Evolutionary conservation across 1,140 invertebrate species (phyloP), one percentile per base, ranked within the genome.

Genomic region (Hormaphis cornu): DNA sequence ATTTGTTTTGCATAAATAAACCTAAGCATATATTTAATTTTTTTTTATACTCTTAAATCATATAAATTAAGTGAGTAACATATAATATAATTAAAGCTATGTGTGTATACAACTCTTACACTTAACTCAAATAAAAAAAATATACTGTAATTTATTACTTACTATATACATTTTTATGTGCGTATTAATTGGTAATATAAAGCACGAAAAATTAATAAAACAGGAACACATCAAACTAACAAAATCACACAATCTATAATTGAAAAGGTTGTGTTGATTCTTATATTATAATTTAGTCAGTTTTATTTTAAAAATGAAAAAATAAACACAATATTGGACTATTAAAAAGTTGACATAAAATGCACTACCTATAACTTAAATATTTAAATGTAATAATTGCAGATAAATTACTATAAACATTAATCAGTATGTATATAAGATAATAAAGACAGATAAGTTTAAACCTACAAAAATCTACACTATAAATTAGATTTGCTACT

Each of bases 111-210:
- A 58, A 16, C 30, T 28, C 28, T 50, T 50, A 50, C 18, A 63
- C 16, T 8, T 12, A 46, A 46, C 18, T 48, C 2, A 24, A 66
- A 22, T 33, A 48, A 48, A 66, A 63, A 48, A 63, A 22, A 48
- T 63, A 63, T 46, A 63, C 37, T 44, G 22, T 61, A 44, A 58
- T 28, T 44, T 61, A 50, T 33, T 28, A 37, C n/a, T n/a, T n/a
- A n/a, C n/a, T 56, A n/a, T n/a, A 24, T 58, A 58, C 35, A 58
- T 24, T 37, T 37, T 24, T 58, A 26, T 40, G 54, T 58, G 54
- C 33, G 40, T n/a, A n/a, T n/a, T n/a, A n/a, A n/a, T n/a, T 8
- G 10, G 20, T 40, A 58, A 58, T 40, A 40, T 40, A 40, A 40
- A 40, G 33, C 33, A 58, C 35, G 40, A 37, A 58, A 40, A 58